Evolutionary conservation across 2,113 vertebrate species (phyloP).

Genomic region (Zosterops pallidus): DNA sequence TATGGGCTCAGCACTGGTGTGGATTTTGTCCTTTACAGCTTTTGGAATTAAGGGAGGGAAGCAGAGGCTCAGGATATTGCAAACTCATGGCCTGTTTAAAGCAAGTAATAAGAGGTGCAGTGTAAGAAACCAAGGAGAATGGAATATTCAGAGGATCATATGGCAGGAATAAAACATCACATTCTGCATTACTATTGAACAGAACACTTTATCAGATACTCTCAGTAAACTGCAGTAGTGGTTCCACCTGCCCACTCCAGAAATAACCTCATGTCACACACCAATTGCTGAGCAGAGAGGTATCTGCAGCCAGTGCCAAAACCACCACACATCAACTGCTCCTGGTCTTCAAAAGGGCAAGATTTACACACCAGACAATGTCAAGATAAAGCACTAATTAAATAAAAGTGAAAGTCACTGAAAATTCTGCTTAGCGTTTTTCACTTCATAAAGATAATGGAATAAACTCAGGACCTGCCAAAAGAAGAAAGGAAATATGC

Average conservation of each 20-base stretch:
- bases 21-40: neutral
- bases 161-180: neutral
- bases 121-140: neutral
- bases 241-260: neutral
- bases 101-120: neutral
- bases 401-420: neutral
- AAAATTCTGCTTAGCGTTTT: constrained; percentile 16
- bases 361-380: neutral
- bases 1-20: neutral
- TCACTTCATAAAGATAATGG: constrained; percentile 15
- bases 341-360: constrained; percentile 1
- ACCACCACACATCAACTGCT: neutral
- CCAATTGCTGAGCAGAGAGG: neutral
- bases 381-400: constrained; percentile 4
- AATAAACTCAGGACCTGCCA: constrained; percentile 8
- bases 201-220: neutral
- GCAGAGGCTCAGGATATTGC: neutral
- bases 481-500: neutral
- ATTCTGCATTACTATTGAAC: neutral
- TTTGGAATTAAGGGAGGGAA: neutral
- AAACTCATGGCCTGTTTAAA: neutral
- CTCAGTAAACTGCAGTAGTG: neutral
- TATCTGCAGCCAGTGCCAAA: neutral
- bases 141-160: neutral
- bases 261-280: neutral